These are phyloP conservation scores for Gymnothorax reevesii DNA, from an alignment of 2,797 vertebrate species.

Conservation along the genomic window DNA sequence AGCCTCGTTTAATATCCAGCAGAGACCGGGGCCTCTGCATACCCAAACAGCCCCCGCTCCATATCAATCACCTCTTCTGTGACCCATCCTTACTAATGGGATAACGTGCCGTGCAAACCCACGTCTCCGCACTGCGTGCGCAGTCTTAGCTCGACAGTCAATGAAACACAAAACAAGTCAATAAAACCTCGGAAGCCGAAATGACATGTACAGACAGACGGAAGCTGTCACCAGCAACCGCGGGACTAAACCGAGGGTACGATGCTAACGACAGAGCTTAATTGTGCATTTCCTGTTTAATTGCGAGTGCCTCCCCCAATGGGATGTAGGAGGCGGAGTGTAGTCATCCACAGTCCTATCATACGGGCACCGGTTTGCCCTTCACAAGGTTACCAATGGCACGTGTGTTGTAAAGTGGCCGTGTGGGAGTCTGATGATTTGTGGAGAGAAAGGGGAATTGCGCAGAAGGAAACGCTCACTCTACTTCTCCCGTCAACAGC, in stretches of 20 bases:
- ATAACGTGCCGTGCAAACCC: not conserved
- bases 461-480: not conserved
- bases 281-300: not conserved
- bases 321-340: no score
- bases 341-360: not conserved
- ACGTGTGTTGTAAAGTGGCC: not conserved
- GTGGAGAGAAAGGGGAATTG: not conserved
- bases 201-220: not conserved
- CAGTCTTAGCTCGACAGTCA: not conserved
- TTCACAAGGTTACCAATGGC: not conserved
- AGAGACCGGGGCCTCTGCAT: constrained; percentile 52
- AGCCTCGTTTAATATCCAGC: constrained; percentile 24
- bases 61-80: constrained; percentile 34
- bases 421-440: not conserved
- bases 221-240: not conserved
- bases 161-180: not conserved
- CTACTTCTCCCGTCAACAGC: not conserved
- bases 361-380: not conserved
- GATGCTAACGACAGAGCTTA: not conserved
- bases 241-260: not conserved
- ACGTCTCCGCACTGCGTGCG: no score
- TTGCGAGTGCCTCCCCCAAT: not conserved
- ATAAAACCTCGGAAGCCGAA: not conserved
- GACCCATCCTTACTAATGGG: not conserved
- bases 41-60: constrained; percentile 45